Evolutionary conservation across 2,113 vertebrate genomes (phyloP), one percentile per base, ranked within the genome.

Genomic region (Diadophis punctatus): DNA sequence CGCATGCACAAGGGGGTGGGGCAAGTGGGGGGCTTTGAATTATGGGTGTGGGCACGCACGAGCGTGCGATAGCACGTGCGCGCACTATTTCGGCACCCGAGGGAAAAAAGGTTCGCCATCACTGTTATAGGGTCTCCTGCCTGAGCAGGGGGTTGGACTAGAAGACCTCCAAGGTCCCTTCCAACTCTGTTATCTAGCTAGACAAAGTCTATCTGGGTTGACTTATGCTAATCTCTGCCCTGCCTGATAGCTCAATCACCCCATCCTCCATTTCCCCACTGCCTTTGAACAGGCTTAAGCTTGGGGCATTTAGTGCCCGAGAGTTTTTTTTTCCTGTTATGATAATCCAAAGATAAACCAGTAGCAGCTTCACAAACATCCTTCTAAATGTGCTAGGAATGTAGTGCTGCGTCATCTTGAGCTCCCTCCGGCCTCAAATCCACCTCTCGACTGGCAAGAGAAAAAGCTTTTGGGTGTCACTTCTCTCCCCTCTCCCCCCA

Each of bases 401-500:
- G 14, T 74, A 14, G 16, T 3, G 14, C 0, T 34, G 63, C 5
- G 14, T 74, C 63, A 74, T 6, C 30, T 2, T 2, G 12, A 34
- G 30, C n/a, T 6, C 30, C n/a, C n/a, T 68, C 63, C 30, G 63
- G 30, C 63, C 30, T 18, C 63, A 8, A 3, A 6, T 7, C 14
- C 6, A 0, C 14, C 12, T 34, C 63, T 34, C 63, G 18, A 74
- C 63, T 18, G n/a, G 5, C 14, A 18, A 74, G 6, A 18, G n/a
- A 18, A 30, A 63, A 63, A 18, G 6, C 16, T 34, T 16, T 18
- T 0, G n/a, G 4, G n/a, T 6, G 5, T 0, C 2, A 18, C 63
- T 34, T 34, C 63, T 8, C 0, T 5, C n/a, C n/a, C n/a, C 49
- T 1, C 8, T 10, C 16, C 2, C 4, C 14, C 2, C n/a, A 16